Percentiles rank a stretch among this genome's conserved stretches.
These are phyloP conservation scores for Pelmatolapia mariae DNA, from an alignment of 2,113 vertebrate species.

Conservation along the genomic window DNA sequence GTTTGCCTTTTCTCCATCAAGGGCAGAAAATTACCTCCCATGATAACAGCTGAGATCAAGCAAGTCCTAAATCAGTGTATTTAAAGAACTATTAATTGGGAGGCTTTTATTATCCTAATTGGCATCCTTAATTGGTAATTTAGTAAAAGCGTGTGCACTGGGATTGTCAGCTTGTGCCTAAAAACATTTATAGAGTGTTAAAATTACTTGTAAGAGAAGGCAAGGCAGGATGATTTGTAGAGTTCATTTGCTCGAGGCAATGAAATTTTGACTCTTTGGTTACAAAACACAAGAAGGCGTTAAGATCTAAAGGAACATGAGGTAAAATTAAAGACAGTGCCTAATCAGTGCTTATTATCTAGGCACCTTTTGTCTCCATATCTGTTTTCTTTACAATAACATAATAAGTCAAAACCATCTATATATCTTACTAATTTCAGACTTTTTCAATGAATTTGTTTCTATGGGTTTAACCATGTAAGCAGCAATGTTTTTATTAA, in stretches of 20 bases:
- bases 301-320: neutral
- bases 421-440: neutral
- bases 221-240: neutral
- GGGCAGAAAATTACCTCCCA: neutral
- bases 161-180: neutral
- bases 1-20: neutral
- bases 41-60: neutral
- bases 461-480: neutral
- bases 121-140: neutral
- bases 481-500: neutral
- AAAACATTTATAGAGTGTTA: neutral
- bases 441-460: neutral
- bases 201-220: neutral
- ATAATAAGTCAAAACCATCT: neutral
- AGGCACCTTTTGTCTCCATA: neutral
- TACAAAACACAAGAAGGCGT: neutral
- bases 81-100: slow-evolving; percentile 12
- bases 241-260: neutral
- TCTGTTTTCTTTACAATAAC: neutral
- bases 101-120: slow-evolving; percentile 6
- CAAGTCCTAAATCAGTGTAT: neutral
- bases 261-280: neutral
- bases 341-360: neutral
- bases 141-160: neutral
- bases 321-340: neutral